phyloP scores from a whole-genome alignment of 2,888 invertebrate genomes.

The Aromia moschata region DNA sequence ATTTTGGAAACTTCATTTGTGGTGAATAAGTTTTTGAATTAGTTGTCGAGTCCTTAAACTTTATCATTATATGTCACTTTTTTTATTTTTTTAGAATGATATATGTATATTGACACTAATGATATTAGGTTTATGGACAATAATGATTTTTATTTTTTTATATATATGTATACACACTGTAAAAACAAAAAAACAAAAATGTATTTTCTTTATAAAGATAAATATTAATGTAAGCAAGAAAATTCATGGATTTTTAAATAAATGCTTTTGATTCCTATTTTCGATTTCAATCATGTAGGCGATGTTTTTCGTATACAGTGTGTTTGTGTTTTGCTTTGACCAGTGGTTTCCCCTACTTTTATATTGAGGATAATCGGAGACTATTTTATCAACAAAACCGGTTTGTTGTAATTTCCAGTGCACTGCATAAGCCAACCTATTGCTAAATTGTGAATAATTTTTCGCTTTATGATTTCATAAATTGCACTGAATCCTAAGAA shows the following conservation, averaged over 20 bases:
- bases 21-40: slow-evolving; percentile 30
- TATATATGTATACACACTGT: slow-evolving; percentile 34
- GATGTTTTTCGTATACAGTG: slow-evolving; percentile 4
- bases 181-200: slow-evolving; percentile 34
- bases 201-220: slow-evolving; percentile 30
- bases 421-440: no score
- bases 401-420: no score
- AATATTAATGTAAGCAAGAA: slow-evolving; percentile 28
- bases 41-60: slow-evolving; percentile 24
- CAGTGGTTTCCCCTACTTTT: no score
- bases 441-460: no score
- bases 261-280: slow-evolving; percentile 34
- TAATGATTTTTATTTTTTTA: slow-evolving; percentile 22
- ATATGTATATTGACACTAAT: slow-evolving; percentile 6
- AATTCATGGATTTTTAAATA: slow-evolving; percentile 22
- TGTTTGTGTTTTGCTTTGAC: neutral
- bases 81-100: slow-evolving; percentile 11
- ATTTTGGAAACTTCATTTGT: slow-evolving; percentile 38
- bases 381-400: no score
- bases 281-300: neutral
- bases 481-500: no score
- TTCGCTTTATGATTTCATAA: no score
- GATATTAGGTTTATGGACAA: slow-evolving; percentile 32
- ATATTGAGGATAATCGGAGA: no score
- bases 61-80: slow-evolving; percentile 21